Base-by-base conservation (phyloP, 1,140 invertebrate genomes). In the Rhyzopertha dominica region DNA sequence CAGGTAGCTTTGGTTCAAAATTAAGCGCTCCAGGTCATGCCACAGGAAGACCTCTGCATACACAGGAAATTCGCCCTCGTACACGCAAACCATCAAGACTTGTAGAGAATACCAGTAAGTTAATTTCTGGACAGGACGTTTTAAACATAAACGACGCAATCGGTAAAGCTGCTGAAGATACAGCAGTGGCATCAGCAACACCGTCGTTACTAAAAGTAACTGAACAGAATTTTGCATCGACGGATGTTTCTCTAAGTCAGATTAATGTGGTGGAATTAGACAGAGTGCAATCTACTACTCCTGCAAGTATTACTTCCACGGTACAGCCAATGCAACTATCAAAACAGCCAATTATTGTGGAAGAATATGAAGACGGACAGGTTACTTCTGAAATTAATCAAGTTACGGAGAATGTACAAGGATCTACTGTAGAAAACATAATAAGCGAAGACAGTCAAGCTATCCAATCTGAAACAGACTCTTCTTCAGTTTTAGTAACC, bases 51-150 rank as follows among this genome's bases (percentile, higher is more conserved):
- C n/a, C n/a, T n/a, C n/a, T n/a, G n/a, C n/a, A n/a, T n/a, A n/a
- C n/a, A n/a, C n/a, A n/a, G n/a, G n/a, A n/a, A n/a, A n/a, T n/a
- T n/a, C n/a, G n/a, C n/a, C n/a, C 8, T 23, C 22, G 31, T 19
- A 34, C 13, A 1, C 16, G 14, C 3, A 31, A 8, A 24, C 30
- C 36, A 3, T 46, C 39, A 7, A 73, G 66, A 59, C 47, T 76
- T 24, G 71, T 75, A 5, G 69, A 71, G 31, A 74, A 67, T 9
- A 76, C 74, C 4, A 71, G 72, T 55, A 70, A 76, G 63, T 58
- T 76, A 7, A 70, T 77, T 35, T 65, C 68, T 9, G 75, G 75
- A 49, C 67, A 72, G 53, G 75, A 77, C 63, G 66, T 77, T 10
- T 48, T 77, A 22, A 68, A 66, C 55, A 76, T 77, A 4, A 77